phyloP scores from a whole-genome alignment of 2,113 vertebrate species.

The Otocyon megalotis region DNA sequence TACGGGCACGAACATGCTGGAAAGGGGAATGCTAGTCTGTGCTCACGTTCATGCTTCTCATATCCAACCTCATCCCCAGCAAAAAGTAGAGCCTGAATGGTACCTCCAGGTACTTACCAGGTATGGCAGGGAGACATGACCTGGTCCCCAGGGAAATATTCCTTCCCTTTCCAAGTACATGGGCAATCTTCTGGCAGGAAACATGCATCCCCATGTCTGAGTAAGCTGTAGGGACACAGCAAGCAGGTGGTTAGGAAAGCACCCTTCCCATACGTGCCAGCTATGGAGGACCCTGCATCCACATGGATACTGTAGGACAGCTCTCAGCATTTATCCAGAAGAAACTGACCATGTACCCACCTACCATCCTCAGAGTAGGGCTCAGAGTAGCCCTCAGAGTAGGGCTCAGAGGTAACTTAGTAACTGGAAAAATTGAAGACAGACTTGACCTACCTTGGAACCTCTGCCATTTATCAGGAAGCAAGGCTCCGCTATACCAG shows the following conservation, averaged over 20 bases:
- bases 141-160: constrained; percentile 96
- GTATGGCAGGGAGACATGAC: constrained; percentile 94
- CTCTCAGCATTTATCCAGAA: background rate
- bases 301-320: accelerated
- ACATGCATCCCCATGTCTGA: constrained; percentile 95
- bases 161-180: constrained; percentile 97
- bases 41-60: background rate
- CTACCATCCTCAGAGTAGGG: too few species aligned
- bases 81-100: background rate
- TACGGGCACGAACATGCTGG: background rate
- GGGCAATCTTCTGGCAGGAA: constrained; percentile 93
- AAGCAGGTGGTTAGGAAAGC: constrained; percentile 24
- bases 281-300: background rate
- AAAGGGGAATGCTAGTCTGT: background rate
- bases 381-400: background rate
- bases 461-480: background rate
- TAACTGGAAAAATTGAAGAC: background rate
- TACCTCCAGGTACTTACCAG: constrained; percentile 89
- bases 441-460: background rate
- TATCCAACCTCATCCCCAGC: background rate
- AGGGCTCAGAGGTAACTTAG: background rate
- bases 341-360: background rate
- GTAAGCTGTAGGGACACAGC: constrained; percentile 86
- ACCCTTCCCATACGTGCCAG: background rate
- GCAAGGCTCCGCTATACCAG: background rate